Percentiles rank a stretch among this genome's conserved stretches.
These are phyloP conservation scores for Dendrophyllia cribrosa DNA, from an alignment of 64 coral and sea anemone genomes.

Conservation along the genomic window DNA sequence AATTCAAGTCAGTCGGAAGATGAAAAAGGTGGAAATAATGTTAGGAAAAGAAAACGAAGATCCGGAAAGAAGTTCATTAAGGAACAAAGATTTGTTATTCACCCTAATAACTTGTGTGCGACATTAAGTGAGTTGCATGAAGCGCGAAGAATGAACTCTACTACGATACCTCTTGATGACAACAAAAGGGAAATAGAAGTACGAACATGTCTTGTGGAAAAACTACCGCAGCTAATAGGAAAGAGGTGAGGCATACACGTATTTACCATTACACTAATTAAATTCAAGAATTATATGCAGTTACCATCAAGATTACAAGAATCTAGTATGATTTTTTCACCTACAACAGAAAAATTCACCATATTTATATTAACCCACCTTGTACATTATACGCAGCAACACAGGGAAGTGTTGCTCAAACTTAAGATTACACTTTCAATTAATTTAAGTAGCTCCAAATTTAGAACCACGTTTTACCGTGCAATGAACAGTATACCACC, in stretches of 20 bases:
- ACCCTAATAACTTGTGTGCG: background rate
- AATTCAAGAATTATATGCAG: too few relatives aligned
- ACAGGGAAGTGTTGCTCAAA: too few relatives aligned
- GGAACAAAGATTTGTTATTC: conserved; percentile 2
- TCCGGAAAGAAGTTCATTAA: background rate
- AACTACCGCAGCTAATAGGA: background rate
- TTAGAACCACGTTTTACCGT: too few relatives aligned
- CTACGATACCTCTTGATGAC: background rate
- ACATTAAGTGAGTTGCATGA: background rate
- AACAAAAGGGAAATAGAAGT: background rate
- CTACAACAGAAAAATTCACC: too few relatives aligned
- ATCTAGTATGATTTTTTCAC: too few relatives aligned
- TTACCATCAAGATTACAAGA: too few relatives aligned
- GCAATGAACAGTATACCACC: too few relatives aligned
- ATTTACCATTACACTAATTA: too few relatives aligned
- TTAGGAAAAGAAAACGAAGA: background rate
- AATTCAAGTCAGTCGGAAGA: background rate
- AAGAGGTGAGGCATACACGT: background rate
- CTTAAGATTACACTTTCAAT: too few relatives aligned
- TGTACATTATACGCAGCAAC: too few relatives aligned
- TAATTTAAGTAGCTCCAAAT: too few relatives aligned
- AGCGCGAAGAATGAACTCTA: background rate
- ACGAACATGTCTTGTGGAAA: background rate
- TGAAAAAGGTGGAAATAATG: background rate
- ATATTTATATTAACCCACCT: too few relatives aligned